phyloP scores from a whole-genome alignment of 2,888 invertebrate genomes.

The Nephrotoma flavescens region DNA sequence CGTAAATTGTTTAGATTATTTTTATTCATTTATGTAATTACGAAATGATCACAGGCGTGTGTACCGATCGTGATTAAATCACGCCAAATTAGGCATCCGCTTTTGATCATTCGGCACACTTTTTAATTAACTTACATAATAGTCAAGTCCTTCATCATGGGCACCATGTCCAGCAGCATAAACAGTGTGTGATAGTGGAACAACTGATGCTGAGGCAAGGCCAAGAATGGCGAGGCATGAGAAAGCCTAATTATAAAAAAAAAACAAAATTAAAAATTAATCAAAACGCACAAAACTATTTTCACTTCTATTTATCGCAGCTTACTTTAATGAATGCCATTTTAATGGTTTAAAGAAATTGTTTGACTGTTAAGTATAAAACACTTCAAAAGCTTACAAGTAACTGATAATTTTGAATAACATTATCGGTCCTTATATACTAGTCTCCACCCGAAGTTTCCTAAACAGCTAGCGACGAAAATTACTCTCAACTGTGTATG shows the following conservation, averaged over 20 bases:
- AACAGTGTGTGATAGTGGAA: slow-evolving; percentile 22
- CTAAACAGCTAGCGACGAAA: slow-evolving; percentile 1
- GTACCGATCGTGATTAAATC: background rate
- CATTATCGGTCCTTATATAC: slow-evolving; percentile 33
- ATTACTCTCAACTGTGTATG: background rate
- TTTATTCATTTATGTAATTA: background rate
- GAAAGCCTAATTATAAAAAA: slow-evolving; percentile 22
- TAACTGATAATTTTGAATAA: slow-evolving; percentile 35
- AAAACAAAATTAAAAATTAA: slow-evolving; percentile 9
- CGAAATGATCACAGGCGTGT: background rate
- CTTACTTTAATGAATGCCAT: slow-evolving; percentile 35
- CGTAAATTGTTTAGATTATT: background rate
- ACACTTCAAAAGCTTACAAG: slow-evolving; percentile 27
- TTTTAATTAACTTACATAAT: slow-evolving; percentile 24
- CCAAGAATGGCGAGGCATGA: slow-evolving; percentile 30
- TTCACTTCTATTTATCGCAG: slow-evolving; percentile 11
- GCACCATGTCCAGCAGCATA: slow-evolving; percentile 22
- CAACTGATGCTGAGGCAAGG: slow-evolving; percentile 29
- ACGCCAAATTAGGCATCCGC: too few relatives aligned
- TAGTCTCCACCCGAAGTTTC: slow-evolving; percentile 27
- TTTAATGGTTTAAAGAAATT: slow-evolving; percentile 13
- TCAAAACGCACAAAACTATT: background rate
- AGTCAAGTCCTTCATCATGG: slow-evolving; percentile 22
- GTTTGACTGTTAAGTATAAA: slow-evolving; percentile 13
- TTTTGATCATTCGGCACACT: background rate